Evolutionary conservation across 2,797 vertebrate species (phyloP).

Genomic region (Lacerta bilineata): DNA sequence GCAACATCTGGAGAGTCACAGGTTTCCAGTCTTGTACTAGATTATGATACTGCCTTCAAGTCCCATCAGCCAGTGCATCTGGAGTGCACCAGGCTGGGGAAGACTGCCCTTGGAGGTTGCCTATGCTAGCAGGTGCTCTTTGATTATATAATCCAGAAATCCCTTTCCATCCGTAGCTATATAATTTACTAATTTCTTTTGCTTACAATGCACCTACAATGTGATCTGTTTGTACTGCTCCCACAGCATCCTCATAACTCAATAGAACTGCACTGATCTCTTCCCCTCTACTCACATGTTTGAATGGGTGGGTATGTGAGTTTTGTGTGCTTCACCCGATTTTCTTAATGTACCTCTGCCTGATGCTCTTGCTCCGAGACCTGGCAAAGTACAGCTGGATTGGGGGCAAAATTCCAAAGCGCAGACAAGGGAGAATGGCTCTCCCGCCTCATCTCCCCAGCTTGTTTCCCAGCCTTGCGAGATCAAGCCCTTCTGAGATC

Average conservation of each 20-base stretch:
- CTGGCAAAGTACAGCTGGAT: neutral
- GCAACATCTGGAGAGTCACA: too few species aligned
- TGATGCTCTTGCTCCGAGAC: neutral
- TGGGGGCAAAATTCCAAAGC: neutral
- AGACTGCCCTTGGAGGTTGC: neutral
- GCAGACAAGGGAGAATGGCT: neutral
- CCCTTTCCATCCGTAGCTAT: neutral
- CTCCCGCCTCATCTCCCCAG: neutral
- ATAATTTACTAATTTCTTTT: neutral
- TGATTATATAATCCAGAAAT: neutral
- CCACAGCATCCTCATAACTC: too few species aligned
- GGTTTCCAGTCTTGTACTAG: too few species aligned
- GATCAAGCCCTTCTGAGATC: neutral
- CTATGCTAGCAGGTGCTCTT: neutral
- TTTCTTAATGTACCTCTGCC: neutral
- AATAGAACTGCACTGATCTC: neutral
- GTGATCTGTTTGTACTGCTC: neutral
- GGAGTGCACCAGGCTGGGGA: too few species aligned
- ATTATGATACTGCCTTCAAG: too few species aligned
- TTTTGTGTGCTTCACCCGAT: neutral
- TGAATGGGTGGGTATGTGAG: neutral
- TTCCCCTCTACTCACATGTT: neutral
- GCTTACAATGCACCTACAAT: neutral
- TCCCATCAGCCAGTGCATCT: too few species aligned
- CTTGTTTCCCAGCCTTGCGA: constrained; percentile 8